phyloP scores from a whole-genome alignment of 2,797 vertebrate genomes.

The Phataginus tetradactyla region DNA sequence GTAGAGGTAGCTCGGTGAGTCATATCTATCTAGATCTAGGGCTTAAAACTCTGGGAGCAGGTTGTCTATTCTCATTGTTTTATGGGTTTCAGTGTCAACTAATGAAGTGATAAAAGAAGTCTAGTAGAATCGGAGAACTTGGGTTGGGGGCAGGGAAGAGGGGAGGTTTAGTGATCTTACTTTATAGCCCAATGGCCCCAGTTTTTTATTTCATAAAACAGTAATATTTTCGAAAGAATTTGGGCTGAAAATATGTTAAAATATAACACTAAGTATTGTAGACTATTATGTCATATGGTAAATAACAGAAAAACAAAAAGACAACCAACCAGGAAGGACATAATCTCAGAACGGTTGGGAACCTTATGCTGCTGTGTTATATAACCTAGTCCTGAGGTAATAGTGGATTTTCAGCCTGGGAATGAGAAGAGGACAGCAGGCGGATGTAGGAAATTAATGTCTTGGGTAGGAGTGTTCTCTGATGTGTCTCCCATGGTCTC shows the following conservation, averaged over 20 bases:
- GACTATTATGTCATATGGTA: background rate
- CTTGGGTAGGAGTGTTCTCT: background rate
- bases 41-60: background rate
- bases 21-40: background rate
- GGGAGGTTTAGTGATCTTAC: background rate
- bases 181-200: background rate
- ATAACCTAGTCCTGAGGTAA: background rate
- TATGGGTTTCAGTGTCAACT: background rate
- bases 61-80: background rate
- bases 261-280: background rate
- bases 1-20: background rate
- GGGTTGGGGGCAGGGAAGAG: background rate
- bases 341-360: background rate
- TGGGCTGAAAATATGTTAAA: background rate
- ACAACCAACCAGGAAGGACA: background rate
- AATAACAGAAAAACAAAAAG: background rate
- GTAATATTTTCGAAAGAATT: background rate
- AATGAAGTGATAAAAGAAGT: background rate
- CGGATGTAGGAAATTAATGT: background rate
- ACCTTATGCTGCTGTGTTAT: background rate
- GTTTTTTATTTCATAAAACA: background rate
- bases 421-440: background rate
- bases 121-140: background rate
- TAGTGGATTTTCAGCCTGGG: background rate
- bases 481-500: background rate